phyloP scores from a whole-genome alignment of 1,140 invertebrate species.

The Penaeus japonicus region DNA sequence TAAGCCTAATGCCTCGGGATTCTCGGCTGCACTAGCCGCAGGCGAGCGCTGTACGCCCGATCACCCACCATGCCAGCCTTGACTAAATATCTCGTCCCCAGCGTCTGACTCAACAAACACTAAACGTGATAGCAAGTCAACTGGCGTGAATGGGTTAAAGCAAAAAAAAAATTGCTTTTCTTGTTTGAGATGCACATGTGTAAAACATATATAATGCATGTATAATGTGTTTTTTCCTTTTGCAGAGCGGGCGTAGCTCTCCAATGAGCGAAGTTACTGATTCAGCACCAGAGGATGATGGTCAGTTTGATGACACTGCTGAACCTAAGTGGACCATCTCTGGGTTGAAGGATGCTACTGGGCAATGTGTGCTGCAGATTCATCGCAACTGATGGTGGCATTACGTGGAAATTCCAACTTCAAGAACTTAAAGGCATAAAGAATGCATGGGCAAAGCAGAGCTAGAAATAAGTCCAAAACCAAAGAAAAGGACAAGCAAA shows the following conservation, averaged over 20 bases:
- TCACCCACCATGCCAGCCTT: too few species aligned
- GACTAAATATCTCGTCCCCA: too few species aligned
- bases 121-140: too few species aligned
- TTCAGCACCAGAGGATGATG: slow-evolving; percentile 56
- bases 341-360: slow-evolving; percentile 52
- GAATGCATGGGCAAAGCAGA: too few species aligned
- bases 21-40: too few species aligned
- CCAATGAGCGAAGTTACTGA: slow-evolving; percentile 59
- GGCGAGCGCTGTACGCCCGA: too few species aligned
- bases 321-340: slow-evolving; percentile 58
- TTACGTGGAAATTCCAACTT: neutral
- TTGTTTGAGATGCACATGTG: neutral
- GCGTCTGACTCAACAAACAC: too few species aligned
- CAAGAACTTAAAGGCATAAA: too few species aligned
- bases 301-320: slow-evolving; percentile 42
- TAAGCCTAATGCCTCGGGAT: too few species aligned
- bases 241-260: slow-evolving; percentile 55
- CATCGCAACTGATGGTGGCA: slow-evolving; percentile 52
- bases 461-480: too few species aligned
- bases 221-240: neutral
- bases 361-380: slow-evolving; percentile 56
- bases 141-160: too few species aligned
- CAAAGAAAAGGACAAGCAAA: too few species aligned
- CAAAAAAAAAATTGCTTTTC: neutral
- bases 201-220: neutral